Conservation (phyloP, 2,888 invertebrate species). For the Xestoiulus laeticollis region DNA sequence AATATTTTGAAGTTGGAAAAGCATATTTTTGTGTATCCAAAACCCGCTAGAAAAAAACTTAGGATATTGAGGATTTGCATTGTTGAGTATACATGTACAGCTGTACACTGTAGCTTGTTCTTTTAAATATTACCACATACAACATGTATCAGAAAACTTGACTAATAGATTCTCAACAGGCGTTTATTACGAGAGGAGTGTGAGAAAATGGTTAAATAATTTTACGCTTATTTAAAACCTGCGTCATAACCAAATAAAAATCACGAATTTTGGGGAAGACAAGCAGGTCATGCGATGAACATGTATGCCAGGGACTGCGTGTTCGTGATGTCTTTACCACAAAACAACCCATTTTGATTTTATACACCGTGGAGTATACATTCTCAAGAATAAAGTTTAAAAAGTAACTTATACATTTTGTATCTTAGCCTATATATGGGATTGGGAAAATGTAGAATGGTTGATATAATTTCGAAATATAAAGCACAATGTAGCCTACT, state of each 20-base stretch:
- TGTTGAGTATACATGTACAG: neutral
- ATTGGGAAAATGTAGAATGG: too few relatives aligned
- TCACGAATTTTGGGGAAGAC: neutral
- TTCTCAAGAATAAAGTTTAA: too few relatives aligned
- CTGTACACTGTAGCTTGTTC: neutral
- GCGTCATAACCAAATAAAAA: neutral
- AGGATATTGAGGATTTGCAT: neutral
- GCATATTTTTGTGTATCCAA: neutral
- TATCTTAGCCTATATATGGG: too few relatives aligned
- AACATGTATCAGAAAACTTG: neutral
- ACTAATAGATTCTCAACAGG: neutral
- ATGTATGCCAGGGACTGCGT: constrained; percentile 11
- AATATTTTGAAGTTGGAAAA: neutral
- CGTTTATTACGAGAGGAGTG: neutral
- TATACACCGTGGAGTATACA: neutral
- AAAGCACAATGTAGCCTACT: too few relatives aligned
- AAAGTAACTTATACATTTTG: too few relatives aligned
- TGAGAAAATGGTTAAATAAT: neutral
- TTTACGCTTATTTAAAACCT: neutral
- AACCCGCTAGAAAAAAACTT: too few relatives aligned
- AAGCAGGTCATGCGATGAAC: neutral
- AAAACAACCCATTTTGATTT: neutral
- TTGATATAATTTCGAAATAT: too few relatives aligned
- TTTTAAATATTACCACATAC: neutral
- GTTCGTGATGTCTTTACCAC: neutral